These are phyloP conservation scores for Lichenostomus cassidix DNA, from an alignment of 2,113 vertebrate species.

Conservation along the genomic window DNA sequence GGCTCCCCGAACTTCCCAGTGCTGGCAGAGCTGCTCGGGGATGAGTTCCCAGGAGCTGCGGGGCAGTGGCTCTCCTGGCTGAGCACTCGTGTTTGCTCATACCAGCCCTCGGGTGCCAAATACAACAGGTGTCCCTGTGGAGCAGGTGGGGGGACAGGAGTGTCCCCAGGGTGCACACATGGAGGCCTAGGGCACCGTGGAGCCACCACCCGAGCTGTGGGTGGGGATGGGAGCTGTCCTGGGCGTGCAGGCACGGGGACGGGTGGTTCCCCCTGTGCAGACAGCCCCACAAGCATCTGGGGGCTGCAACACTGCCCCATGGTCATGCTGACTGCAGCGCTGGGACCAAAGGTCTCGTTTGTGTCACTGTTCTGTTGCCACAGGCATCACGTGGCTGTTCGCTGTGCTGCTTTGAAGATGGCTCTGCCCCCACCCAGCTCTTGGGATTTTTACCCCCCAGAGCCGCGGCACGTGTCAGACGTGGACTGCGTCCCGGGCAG, in stretches of 20 bases:
- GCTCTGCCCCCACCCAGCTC: not conserved
- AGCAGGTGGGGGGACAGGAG: not conserved
- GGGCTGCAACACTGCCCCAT: not conserved
- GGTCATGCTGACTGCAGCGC: not conserved
- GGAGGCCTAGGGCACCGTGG: too few relatives aligned
- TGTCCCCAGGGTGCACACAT: not conserved
- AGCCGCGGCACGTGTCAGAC: not conserved
- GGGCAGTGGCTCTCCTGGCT: not conserved
- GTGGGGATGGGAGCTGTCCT: not conserved
- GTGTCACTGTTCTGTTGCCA: not conserved
- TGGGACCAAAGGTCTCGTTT: conserved; percentile 25
- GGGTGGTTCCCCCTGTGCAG: not conserved
- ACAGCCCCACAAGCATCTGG: rapidly evolving
- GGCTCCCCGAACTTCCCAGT: rapidly evolving
- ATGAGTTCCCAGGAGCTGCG: rapidly evolving
- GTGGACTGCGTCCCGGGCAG: rapidly evolving
- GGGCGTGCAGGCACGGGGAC: not conserved
- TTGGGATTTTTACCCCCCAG: rapidly evolving
- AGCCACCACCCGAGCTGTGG: not conserved
- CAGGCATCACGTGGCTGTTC: conserved; percentile 19
- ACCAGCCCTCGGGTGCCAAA: not conserved
- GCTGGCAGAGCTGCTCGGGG: rapidly evolving
- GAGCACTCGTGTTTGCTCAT: not conserved
- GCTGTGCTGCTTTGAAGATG: not conserved
- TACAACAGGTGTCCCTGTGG: not conserved